Base-by-base conservation (phyloP, 2,888 invertebrate genomes). In the Apamea monoglypha region DNA sequence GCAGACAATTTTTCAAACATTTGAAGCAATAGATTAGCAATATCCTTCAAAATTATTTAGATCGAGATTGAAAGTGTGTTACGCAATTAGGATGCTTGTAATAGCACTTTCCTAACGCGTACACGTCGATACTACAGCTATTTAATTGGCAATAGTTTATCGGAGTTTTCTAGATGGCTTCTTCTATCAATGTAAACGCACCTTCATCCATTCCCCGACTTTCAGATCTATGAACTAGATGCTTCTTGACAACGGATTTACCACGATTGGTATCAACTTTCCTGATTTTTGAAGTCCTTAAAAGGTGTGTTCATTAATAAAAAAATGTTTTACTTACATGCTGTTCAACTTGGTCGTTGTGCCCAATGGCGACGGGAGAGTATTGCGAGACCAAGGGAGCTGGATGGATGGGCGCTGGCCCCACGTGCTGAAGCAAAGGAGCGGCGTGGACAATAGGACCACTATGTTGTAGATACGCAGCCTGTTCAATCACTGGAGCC, bases 311-410 rank as follows among this genome's bases (percentile, higher is more conserved):
- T 32, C 14, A 2, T 44, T 2, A 63, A 32, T 47, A n/a, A 36
- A 8, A 56, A 6, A 0, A 36, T 2, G n/a, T 79, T 74, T 18
- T 74, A 94, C 95, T 94, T 90, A 95, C 95, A 83, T 93, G 88
- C 16, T 93, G 91, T 78, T 95, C 94, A 69, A 91, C 83, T 47
- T 94, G 94, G 61, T 94, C 94, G 73, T 89, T 89, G 36, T 92
- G 90, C 53, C 92, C 92, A 36, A 95, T 89, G 8, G 93, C 88
- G 0, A 93, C 89, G n/a, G 93, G 91, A 6, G 92, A 80, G 7
- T 92, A 85, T 56, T 92, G 94, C n/a, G 92, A 92, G 0, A 92
- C 90, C 0, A 93, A 80, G 0, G 93, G 92, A 18, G 91, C 88
- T 14, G 90, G 75, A 74, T 88, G 84, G 59, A 90, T 85, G 5